These are phyloP conservation scores for Muntiacus muntjak DNA, from an alignment of 2,113 vertebrate species.

Conservation along the genomic window DNA sequence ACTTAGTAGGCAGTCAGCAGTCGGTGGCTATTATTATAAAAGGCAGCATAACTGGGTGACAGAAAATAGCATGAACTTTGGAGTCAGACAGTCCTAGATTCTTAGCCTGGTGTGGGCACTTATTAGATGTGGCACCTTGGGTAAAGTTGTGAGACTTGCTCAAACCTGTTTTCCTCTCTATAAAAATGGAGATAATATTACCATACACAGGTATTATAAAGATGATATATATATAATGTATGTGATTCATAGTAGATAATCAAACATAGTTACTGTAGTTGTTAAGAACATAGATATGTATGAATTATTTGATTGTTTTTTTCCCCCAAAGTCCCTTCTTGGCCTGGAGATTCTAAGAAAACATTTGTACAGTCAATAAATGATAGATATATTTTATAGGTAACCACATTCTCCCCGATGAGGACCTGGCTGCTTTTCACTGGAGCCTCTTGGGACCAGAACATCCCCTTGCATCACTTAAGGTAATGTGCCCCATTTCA, in stretches of 20 bases:
- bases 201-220: neutral
- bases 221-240: neutral
- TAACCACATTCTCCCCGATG: constrained; percentile 95
- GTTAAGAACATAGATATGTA: neutral
- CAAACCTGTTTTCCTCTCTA: constrained; percentile 22
- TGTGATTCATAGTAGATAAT: neutral
- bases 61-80: neutral
- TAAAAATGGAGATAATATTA: neutral
- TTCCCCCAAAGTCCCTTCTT: neutral
- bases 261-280: neutral
- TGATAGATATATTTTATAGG: constrained; percentile 77
- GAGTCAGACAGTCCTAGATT: neutral
- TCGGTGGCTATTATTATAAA: constrained; percentile 11
- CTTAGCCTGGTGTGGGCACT: neutral
- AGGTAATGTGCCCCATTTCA: constrained; percentile 79
- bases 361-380: constrained; percentile 38
- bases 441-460: constrained; percentile 95
- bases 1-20: neutral
- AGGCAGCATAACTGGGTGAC: neutral
- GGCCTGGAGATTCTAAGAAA: neutral
- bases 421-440: constrained; percentile 95
- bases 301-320: constrained; percentile 44
- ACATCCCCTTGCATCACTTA: constrained; percentile 93
- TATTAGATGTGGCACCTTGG: neutral
- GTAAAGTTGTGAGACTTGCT: neutral